Percentiles rank a stretch among this genome's conserved stretches.
phyloP scores from a whole-genome alignment of 2,888 invertebrate genomes.

The Lithosia quadra region DNA sequence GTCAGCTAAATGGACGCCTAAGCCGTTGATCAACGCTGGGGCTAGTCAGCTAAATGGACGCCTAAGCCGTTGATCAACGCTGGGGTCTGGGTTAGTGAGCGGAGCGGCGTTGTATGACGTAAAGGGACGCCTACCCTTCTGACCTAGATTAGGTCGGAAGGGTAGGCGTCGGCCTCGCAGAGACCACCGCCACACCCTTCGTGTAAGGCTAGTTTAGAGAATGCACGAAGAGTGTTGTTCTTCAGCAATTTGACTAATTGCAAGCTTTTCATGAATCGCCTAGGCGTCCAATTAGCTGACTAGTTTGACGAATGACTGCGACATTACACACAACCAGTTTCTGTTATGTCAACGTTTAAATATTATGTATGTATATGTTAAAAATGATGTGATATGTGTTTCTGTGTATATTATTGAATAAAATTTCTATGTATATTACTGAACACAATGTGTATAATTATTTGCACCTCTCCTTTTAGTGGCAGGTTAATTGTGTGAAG shows the following conservation, averaged over 20 bases:
- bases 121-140: too few relatives aligned
- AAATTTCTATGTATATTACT: conserved; percentile 4
- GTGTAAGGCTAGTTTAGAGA: not conserved
- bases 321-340: not conserved
- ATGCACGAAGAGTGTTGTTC: not conserved
- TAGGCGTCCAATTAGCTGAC: not conserved
- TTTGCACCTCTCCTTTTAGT: not conserved
- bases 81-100: not conserved
- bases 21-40: not conserved
- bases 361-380: conserved; percentile 1
- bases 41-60: too few relatives aligned
- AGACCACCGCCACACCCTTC: not conserved
- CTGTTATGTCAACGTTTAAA: not conserved
- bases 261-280: not conserved
- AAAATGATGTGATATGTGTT: conserved; percentile 4
- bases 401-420: not conserved
- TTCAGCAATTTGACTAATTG: not conserved
- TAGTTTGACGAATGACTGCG: not conserved
- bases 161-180: not conserved
- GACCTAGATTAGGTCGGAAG: not conserved
- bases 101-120: too few relatives aligned
- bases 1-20: not conserved
- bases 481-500: too few relatives aligned
- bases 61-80: not conserved
- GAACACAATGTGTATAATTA: not conserved